Conservation (phyloP, 2,113 vertebrate genomes). For the Festucalex cinctus region DNA sequence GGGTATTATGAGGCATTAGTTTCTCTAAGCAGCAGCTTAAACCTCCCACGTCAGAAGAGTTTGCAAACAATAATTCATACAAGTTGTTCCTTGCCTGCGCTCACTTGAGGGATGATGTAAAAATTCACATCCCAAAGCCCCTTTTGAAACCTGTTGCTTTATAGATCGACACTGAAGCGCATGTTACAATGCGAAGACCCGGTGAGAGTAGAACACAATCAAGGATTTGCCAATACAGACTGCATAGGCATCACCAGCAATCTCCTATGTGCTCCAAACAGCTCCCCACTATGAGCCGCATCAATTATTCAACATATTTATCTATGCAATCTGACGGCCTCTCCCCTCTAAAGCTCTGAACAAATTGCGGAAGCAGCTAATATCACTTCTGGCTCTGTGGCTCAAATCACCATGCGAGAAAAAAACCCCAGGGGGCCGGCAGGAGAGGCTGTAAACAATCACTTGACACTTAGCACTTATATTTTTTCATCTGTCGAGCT, state of each 20-base stretch:
- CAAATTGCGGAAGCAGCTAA: slow-evolving; percentile 66
- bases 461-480: slow-evolving; percentile 60
- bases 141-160: slow-evolving; percentile 6
- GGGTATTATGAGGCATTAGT: slow-evolving; percentile 51
- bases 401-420: slow-evolving; percentile 43
- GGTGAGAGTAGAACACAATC: no score
- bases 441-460: slow-evolving; percentile 62
- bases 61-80: slow-evolving; percentile 24
- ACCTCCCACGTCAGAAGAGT: slow-evolving; percentile 28
- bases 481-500: slow-evolving; percentile 48
- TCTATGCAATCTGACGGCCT: slow-evolving; percentile 75
- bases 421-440: slow-evolving; percentile 45
- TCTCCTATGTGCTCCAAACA: slow-evolving; percentile 62
- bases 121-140: background rate
- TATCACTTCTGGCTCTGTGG: slow-evolving; percentile 53
- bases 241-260: slow-evolving; percentile 51
- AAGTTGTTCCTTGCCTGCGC: slow-evolving; percentile 1
- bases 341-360: slow-evolving; percentile 62
- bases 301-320: slow-evolving; percentile 78
- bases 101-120: background rate
- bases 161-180: slow-evolving; percentile 15
- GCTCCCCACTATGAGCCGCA: slow-evolving; percentile 61
- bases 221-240: slow-evolving; percentile 2
- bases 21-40: slow-evolving; percentile 44
- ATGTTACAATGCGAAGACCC: no score